A percentile compares a stretch with the other conserved stretches of the same genome.
phyloP scores from a whole-genome alignment of 2,888 invertebrate species.

The Tridacna crocea region DNA sequence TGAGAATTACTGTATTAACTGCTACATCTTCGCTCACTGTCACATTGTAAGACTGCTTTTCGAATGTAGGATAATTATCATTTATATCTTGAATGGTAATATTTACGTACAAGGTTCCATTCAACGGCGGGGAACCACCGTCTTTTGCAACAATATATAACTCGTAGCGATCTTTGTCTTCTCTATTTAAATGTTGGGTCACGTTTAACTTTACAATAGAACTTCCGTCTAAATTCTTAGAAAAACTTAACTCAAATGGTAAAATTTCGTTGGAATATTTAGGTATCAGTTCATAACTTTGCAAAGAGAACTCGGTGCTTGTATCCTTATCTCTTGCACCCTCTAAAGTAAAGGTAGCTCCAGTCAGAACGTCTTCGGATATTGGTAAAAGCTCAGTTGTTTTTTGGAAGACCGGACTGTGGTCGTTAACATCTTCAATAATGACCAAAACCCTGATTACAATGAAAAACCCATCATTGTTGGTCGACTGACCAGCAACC shows the following conservation, averaged over 20 bases:
- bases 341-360: slow-evolving; percentile 61
- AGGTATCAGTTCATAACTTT: slow-evolving; percentile 61
- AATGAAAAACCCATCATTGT: slow-evolving; percentile 64
- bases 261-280: slow-evolving; percentile 35
- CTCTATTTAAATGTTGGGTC: slow-evolving; percentile 65
- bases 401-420: slow-evolving; percentile 69
- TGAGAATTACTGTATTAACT: slow-evolving; percentile 55
- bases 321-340: slow-evolving; percentile 68
- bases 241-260: slow-evolving; percentile 61
- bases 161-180: slow-evolving; percentile 64
- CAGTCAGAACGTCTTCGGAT: slow-evolving; percentile 64
- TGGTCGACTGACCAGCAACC: slow-evolving; percentile 63
- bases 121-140: slow-evolving; percentile 64
- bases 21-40: slow-evolving; percentile 65
- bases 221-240: slow-evolving; percentile 68
- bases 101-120: slow-evolving; percentile 61
- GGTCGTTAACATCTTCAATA: slow-evolving; percentile 76
- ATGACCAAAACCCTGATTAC: slow-evolving; percentile 68
- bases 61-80: slow-evolving; percentile 67
- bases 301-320: slow-evolving; percentile 61
- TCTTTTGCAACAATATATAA: slow-evolving; percentile 69
- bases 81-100: slow-evolving; percentile 64
- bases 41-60: slow-evolving; percentile 55
- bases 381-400: slow-evolving; percentile 51
- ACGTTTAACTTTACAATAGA: slow-evolving; percentile 66